Evolutionary conservation across 2,113 vertebrate genomes (phyloP).

Genomic region (Penelope pileata): DNA sequence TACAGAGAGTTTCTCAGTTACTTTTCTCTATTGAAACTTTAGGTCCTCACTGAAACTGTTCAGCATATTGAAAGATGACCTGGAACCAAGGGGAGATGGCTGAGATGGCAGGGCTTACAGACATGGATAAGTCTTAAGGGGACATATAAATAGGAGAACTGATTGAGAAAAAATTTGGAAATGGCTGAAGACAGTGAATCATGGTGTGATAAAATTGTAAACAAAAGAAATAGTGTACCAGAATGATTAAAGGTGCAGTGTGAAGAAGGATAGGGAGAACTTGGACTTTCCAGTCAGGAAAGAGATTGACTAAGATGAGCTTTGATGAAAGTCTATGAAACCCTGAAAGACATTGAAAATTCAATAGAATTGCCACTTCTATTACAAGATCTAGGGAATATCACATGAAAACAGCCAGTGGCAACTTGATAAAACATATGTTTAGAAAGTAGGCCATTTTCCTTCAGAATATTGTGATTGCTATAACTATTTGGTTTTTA

Average conservation of each 20-base stretch:
- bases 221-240: no score
- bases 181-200: not conserved
- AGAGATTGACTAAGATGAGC: not conserved
- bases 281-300: not conserved
- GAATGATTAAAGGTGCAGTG: not conserved
- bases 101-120: not conserved
- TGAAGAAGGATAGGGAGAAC: not conserved
- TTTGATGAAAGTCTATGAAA: not conserved
- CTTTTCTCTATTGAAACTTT: not conserved
- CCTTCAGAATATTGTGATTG: not conserved
- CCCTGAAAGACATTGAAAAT: not conserved
- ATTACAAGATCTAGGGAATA: not conserved
- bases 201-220: not conserved
- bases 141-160: not conserved
- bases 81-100: not conserved
- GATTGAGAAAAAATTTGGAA: not conserved
- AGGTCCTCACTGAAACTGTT: not conserved
- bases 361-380: not conserved
- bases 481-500: not conserved
- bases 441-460: not conserved
- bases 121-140: not conserved
- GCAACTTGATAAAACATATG: not conserved
- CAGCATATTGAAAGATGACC: not conserved
- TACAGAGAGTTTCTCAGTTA: not conserved
- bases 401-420: not conserved